Evolutionary conservation across 1,140 invertebrate species (phyloP).

Genomic region (Antheraea mylitta): DNA sequence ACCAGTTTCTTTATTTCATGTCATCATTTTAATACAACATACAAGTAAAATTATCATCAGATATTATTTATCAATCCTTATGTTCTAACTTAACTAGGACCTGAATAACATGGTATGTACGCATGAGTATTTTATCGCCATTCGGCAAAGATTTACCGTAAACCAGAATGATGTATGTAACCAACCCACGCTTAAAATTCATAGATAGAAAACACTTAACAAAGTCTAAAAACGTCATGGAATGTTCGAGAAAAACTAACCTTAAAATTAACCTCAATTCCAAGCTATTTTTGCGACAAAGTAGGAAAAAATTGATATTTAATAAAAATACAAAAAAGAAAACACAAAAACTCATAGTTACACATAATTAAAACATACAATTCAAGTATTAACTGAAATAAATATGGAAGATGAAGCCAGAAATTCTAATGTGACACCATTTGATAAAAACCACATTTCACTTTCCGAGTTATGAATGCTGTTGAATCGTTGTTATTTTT

Average conservation of each 20-base stretch:
- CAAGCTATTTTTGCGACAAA: conserved; percentile 12
- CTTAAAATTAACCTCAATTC: conserved; percentile 6
- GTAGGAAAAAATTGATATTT: conserved; percentile 11
- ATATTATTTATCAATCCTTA: conserved; percentile 77
- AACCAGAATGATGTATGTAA: conserved; percentile 11
- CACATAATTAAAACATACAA: neutral
- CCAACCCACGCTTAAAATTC: conserved; percentile 40
- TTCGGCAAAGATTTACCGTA: neutral
- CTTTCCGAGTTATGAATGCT: neutral
- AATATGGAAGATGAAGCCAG: conserved; percentile 24
- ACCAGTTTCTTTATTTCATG: conserved; percentile 77
- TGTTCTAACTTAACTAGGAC: conserved; percentile 69
- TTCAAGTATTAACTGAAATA: conserved; percentile 11
- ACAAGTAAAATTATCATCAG: conserved; percentile 78
- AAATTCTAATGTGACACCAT: conserved; percentile 12
- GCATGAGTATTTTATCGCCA: conserved; percentile 21
- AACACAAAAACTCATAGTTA: conserved; percentile 9
- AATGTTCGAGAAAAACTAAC: conserved; percentile 35
- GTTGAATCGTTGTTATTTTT: too few relatives aligned
- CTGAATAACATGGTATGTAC: conserved; percentile 65
- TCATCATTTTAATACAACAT: conserved; percentile 78
- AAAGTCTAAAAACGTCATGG: conserved; percentile 35
- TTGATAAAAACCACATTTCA: conserved; percentile 3
- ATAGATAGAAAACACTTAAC: conserved; percentile 26
- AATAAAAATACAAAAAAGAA: conserved; percentile 8